A percentile compares a stretch with the other conserved stretches of the same genome.
Evolutionary conservation across 2,113 vertebrate species (phyloP).

Genomic region (Esox niger): DNA sequence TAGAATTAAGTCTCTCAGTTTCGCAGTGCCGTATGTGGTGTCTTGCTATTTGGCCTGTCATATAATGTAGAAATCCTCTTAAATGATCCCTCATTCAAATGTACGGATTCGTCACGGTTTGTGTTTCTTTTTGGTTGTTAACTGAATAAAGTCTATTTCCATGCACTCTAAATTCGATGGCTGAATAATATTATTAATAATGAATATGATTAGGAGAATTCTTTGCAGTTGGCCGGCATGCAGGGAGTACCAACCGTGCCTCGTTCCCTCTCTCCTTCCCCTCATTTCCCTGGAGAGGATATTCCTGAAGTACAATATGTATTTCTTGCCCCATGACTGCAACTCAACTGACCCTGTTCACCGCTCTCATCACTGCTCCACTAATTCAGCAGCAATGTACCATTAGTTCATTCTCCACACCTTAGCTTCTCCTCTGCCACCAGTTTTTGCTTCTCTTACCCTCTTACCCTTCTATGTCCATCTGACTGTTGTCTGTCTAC

Average conservation of each 20-base stretch:
- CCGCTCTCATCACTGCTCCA: neutral
- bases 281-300: neutral
- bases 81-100: neutral
- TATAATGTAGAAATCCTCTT: neutral
- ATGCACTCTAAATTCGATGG: neutral
- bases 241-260: neutral
- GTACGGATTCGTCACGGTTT: neutral
- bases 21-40: neutral
- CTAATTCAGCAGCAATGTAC: neutral
- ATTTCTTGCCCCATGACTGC: neutral
- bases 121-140: neutral
- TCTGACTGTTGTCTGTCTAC: neutral
- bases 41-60: neutral
- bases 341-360: slow-evolving; percentile 2
- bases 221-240: neutral
- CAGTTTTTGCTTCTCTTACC: too few species aligned
- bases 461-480: neutral
- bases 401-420: neutral
- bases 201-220: neutral
- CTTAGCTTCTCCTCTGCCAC: neutral
- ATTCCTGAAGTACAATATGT: neutral
- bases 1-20: neutral
- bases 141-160: neutral
- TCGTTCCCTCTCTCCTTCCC: neutral
- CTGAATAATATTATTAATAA: neutral